Conservation (phyloP, 2,888 invertebrate genomes). For the Cryptocheilus praepositus region DNA sequence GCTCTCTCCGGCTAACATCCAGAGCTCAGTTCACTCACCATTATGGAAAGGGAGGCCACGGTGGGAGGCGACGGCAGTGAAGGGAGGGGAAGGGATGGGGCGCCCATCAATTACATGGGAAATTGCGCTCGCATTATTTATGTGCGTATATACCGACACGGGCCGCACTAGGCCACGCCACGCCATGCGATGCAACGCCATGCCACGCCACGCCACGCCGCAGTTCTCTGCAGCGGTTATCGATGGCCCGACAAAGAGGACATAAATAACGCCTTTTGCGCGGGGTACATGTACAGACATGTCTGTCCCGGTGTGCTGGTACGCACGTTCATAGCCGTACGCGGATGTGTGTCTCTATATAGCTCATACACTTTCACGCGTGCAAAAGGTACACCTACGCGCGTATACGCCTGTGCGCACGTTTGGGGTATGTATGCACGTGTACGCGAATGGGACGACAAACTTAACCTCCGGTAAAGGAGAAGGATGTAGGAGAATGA, state of each 20-base stretch:
- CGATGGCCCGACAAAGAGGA: slow-evolving; percentile 70
- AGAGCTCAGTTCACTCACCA: slow-evolving; percentile 62
- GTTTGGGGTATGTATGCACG: neutral
- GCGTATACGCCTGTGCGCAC: neutral
- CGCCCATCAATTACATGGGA: slow-evolving; percentile 72
- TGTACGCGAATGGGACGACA: slow-evolving; percentile 24
- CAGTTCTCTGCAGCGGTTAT: slow-evolving; percentile 58
- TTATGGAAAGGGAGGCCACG: slow-evolving; percentile 56
- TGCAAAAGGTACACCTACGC: neutral
- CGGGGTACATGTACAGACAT: slow-evolving; percentile 30
- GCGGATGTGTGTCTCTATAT: neutral
- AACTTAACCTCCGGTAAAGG: slow-evolving; percentile 33
- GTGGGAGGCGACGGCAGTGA: slow-evolving; percentile 27
- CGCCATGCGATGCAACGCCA: slow-evolving; percentile 5
- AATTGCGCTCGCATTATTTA: slow-evolving; percentile 71
- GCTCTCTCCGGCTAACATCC: slow-evolving; percentile 61
- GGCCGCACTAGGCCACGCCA: slow-evolving; percentile 13
- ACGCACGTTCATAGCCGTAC: slow-evolving; percentile 11
- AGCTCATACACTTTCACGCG: slow-evolving; percentile 12
- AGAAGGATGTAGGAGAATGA: slow-evolving; percentile 31
- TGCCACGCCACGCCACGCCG: slow-evolving; percentile 23
- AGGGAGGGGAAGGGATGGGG: slow-evolving; percentile 36
- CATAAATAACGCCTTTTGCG: slow-evolving; percentile 67
- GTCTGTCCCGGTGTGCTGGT: no score
- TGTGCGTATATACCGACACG: slow-evolving; percentile 58